Evolutionary conservation across 2,797 vertebrate species (phyloP), one percentile per base, ranked within the genome.

Genomic region (Muscicapa striata): DNA sequence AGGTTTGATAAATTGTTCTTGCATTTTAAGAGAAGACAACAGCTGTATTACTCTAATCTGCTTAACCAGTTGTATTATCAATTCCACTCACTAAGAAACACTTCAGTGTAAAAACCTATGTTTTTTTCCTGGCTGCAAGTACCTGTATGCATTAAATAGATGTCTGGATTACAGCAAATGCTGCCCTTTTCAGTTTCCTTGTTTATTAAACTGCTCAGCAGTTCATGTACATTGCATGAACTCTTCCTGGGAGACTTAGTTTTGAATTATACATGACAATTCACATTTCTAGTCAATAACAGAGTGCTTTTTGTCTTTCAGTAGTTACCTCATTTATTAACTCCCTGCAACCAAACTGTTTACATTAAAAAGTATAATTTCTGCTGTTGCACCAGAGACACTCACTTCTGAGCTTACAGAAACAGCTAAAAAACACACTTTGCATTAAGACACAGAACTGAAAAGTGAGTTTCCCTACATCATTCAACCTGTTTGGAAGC

Each of bases 211-310:
- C 45, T 0, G 1, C 51, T 84, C 67, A 84, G 55, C 63, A 87
- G 67, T 82, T 91, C 75, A 46, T 5, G 13, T 19, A 69, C 40
- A 41, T 87, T 79, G 88, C 5, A 30, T 46, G 54, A 91, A 75
- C 54, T 23, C n/a, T 86, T 88, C 54, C 69, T 66, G 70, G 18
- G 70, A 70, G 48, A 91, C 87, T 54, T 32, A 16, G n/a, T n/a
- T 89, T 68, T 94, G 74, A 96, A 92, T 94, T 87, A 96, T 73
- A 85, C 52, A 69, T 59, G 63, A 82, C 32, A 66, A 38, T 76
- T 75, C 85, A 62, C 18, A 62, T 76, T 86, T 96, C 80, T 59
- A 76, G 34, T 83, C 58, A 68, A 36, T 41, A 94, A 87, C n/a
- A 89, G 27, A 84, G 76, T 19, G 57, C 23, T 64, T 90, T 95